Conservation (phyloP, 2,113 vertebrate genomes). For the Pollachius pollachius region DNA sequence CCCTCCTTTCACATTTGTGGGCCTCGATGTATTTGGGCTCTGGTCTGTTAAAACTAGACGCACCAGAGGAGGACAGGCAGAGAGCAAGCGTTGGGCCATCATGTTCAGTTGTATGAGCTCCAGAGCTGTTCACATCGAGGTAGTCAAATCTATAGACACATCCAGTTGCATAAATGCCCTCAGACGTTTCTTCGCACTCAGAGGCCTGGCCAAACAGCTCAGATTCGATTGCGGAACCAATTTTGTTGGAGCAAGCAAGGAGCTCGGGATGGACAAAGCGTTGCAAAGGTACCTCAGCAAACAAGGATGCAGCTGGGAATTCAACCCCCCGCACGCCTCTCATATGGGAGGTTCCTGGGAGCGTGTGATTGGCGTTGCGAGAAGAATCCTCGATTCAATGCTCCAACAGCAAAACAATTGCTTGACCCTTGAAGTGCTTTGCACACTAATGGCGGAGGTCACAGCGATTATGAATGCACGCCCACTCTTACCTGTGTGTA, state of each 20-base stretch:
- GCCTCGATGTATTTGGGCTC: slow-evolving; percentile 12
- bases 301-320: background rate
- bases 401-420: background rate
- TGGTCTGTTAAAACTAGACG: slow-evolving; percentile 11
- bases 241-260: too few relatives aligned
- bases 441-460: background rate
- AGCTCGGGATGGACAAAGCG: background rate
- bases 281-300: background rate
- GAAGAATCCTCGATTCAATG: slow-evolving; percentile 4
- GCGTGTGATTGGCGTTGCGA: background rate
- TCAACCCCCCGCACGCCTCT: background rate
- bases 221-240: background rate
- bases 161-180: slow-evolving; percentile 14
- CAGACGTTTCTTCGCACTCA: background rate
- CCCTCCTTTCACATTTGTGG: background rate
- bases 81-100: slow-evolving; percentile 28
- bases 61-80: slow-evolving; percentile 27
- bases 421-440: background rate
- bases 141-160: slow-evolving; percentile 19
- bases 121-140: slow-evolving; percentile 19
- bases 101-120: slow-evolving; percentile 24
- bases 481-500: background rate
- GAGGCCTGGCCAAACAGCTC: background rate
- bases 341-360: background rate
- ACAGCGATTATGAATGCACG: background rate